Conservation (phyloP, 2,113 vertebrate species). For the Corydoras sp. region DNA sequence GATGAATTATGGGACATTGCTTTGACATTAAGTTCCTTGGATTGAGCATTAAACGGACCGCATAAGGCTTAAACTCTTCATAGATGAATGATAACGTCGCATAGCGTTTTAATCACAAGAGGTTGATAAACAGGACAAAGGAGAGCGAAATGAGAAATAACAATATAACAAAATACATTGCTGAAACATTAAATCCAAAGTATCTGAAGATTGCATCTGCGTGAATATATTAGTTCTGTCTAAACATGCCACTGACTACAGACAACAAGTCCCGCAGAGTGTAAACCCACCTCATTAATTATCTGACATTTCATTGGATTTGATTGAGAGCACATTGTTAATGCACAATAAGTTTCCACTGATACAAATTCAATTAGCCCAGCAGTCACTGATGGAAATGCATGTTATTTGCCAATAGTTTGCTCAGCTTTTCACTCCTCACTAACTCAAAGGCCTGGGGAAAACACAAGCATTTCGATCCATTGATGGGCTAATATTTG, state of each 20-base stretch:
- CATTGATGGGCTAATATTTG: conserved; percentile 6
- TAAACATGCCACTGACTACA: neutral
- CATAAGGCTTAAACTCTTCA: too few relatives aligned
- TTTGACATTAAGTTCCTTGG: neutral
- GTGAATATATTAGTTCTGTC: conserved; percentile 4
- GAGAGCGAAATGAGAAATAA: neutral
- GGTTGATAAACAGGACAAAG: neutral
- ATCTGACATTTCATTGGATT: conserved; percentile 10
- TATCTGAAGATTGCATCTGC: neutral
- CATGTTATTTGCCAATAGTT: neutral
- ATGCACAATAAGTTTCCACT: conserved; percentile 3
- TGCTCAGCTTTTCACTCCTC: neutral
- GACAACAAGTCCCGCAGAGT: conserved; percentile 4
- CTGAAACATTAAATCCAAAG: too few relatives aligned
- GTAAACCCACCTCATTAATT: conserved; percentile 28
- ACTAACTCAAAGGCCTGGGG: neutral
- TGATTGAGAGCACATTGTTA: neutral
- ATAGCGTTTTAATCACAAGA: too few relatives aligned
- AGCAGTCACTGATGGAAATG: conserved; percentile 13
- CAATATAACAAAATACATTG: too few relatives aligned
- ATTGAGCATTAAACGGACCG: too few relatives aligned
- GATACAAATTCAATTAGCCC: conserved; percentile 21
- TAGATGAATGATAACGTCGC: too few relatives aligned
- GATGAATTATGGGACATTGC: conserved; percentile 8
- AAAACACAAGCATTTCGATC: neutral